Evolutionary conservation across 2,888 invertebrate species (phyloP).

Genomic region (Sympetrum striolatum): DNA sequence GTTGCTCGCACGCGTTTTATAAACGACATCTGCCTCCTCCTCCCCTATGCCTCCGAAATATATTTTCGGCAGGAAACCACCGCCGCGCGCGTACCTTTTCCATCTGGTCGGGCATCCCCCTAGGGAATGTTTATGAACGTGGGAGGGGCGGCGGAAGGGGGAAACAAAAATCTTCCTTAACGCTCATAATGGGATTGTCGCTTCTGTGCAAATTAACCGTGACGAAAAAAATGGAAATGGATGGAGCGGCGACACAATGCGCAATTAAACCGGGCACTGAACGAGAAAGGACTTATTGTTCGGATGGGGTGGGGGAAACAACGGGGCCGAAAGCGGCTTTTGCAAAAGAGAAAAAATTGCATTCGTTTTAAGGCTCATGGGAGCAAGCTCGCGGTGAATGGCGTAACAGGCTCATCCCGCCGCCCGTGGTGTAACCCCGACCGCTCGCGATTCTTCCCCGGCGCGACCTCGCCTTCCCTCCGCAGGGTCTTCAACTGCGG

Average conservation of each 20-base stretch:
- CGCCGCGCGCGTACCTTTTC: background rate
- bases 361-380: slow-evolving; percentile 3
- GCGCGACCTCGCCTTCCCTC: background rate
- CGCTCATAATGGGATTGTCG: background rate
- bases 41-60: background rate
- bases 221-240: background rate
- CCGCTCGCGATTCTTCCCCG: background rate
- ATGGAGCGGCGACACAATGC: background rate
- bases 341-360: background rate
- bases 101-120: background rate
- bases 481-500: background rate
- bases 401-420: background rate
- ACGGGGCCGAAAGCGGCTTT: background rate
- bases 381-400: slow-evolving; percentile 16
- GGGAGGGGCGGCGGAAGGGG: background rate
- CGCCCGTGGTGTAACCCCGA: background rate
- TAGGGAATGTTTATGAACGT: background rate
- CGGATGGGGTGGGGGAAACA: background rate
- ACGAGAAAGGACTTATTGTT: background rate
- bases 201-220: background rate
- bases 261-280: background rate
- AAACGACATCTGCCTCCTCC: background rate
- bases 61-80: background rate
- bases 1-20: background rate
- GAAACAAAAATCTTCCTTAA: background rate